Base-by-base conservation (phyloP, 2,888 invertebrate species). In the Dynastes tityus region DNA sequence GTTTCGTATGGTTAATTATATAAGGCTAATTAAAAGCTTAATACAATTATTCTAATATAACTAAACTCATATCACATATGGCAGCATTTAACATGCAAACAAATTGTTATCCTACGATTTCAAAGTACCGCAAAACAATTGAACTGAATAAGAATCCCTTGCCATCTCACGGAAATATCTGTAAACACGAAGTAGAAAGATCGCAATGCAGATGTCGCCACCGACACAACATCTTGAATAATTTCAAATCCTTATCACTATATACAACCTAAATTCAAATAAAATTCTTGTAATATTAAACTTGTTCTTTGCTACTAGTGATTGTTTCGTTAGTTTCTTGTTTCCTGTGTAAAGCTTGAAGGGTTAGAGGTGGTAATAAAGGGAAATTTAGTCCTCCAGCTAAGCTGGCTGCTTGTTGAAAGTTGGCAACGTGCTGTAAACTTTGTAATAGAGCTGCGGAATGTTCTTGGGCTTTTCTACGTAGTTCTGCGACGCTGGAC, bases 381-480 rank as follows among this genome's bases (percentile, higher is more conserved):
- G 91, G 90, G 82, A 90, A 89, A 78, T 90, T 90, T 53, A 90
- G 86, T 61, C 90, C 89, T 51, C 85, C 84, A 22, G 87, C 86
- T 84, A 88, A 79, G 81, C 91, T 87, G 2, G 92, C 92, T 16
- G 92, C 92, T 13, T 93, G 91, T 32, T 93, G 92, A 85, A 90
- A 89, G 90, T 91, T 91, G 88, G 92, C 90, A 88, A 90, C 88
- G 85, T 90, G 92, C 83, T 95, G 95, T 68, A 95, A 89, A 53
- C 93, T 93, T 86, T 95, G 95, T 74, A 95, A 88, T 32, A 96
- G 89, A 0, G 97, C 97, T 0, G 98, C 97, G 0, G 97, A 96
- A 88, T 98, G 98, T 87, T 98, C 98, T 88, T 98, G 96, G 0
- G 98, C 98, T 87, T 97, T 97, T 76, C 98, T 92, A 6, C 98